Conservation (phyloP, 2,113 vertebrate genomes). For the Azemiops feae region DNA sequence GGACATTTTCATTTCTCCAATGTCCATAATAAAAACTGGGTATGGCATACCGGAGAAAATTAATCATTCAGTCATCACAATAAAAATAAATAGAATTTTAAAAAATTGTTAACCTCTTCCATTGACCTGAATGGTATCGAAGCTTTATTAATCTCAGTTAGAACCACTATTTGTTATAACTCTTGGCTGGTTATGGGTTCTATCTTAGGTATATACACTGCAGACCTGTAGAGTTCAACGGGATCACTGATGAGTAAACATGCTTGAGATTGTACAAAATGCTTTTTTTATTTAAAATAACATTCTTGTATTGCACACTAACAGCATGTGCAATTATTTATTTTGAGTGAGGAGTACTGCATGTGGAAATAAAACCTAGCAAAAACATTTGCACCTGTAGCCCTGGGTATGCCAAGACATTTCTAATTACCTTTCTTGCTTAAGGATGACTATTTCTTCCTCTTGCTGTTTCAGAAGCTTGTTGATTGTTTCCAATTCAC, state of each 20-base stretch:
- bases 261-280: background rate
- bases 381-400: background rate
- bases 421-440: slow-evolving; percentile 77
- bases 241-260: background rate
- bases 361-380: background rate
- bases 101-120: background rate
- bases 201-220: background rate
- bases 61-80: background rate
- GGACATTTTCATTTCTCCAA: background rate
- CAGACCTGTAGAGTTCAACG: background rate
- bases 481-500: slow-evolving; percentile 74
- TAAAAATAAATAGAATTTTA: background rate
- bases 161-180: background rate
- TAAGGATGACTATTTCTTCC: slow-evolving; percentile 72
- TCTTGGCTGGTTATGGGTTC: background rate
- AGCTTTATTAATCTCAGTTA: background rate
- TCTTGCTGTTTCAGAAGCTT: slow-evolving; percentile 67
- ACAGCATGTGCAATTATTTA: background rate
- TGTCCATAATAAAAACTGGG: background rate
- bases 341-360: background rate
- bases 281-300: background rate
- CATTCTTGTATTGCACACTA: background rate
- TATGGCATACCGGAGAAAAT: background rate
- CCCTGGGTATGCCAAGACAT: slow-evolving; percentile 9
- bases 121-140: background rate